Conservation (phyloP, 2,113 vertebrate genomes). For the Paradoxurus hermaphroditus region DNA sequence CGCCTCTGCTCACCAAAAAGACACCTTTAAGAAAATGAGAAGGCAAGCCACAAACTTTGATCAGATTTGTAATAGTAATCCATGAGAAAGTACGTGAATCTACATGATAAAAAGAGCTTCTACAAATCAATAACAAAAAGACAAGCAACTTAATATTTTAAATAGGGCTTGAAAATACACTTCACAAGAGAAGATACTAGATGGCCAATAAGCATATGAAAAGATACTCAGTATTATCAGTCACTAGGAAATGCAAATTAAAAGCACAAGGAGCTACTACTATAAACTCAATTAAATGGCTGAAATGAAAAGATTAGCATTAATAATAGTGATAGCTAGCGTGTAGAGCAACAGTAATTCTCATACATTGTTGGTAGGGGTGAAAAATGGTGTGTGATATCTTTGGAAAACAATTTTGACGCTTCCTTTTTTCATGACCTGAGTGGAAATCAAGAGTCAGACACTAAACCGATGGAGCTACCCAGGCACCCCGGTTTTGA, state of each 20-base stretch:
- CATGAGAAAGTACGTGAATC: not conserved
- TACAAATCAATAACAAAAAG: conserved; percentile 13
- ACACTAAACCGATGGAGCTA: too few species aligned
- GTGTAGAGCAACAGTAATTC: not conserved
- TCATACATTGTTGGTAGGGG: not conserved
- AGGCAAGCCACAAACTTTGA: not conserved
- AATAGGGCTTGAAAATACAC: conserved; percentile 15
- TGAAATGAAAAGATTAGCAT: not conserved
- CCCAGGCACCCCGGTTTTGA: not conserved
- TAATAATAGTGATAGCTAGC: not conserved
- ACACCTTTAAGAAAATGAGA: conserved; percentile 22
- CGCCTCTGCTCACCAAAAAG: conserved; percentile 32
- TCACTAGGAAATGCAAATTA: not conserved
- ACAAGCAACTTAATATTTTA: not conserved
- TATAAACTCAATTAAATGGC: not conserved
- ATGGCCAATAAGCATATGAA: not conserved
- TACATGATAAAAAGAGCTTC: not conserved
- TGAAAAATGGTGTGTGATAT: not conserved
- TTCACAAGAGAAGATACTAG: not conserved
- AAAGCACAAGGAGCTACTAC: not conserved
- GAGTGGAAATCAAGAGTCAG: too few species aligned
- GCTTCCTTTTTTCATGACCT: not conserved
- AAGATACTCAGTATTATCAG: not conserved
- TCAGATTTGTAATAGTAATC: not conserved
- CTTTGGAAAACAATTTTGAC: not conserved